Evolutionary conservation across 2,113 vertebrate species (phyloP), one percentile per base, ranked within the genome.

Genomic region (Macroglossus sobrinus): DNA sequence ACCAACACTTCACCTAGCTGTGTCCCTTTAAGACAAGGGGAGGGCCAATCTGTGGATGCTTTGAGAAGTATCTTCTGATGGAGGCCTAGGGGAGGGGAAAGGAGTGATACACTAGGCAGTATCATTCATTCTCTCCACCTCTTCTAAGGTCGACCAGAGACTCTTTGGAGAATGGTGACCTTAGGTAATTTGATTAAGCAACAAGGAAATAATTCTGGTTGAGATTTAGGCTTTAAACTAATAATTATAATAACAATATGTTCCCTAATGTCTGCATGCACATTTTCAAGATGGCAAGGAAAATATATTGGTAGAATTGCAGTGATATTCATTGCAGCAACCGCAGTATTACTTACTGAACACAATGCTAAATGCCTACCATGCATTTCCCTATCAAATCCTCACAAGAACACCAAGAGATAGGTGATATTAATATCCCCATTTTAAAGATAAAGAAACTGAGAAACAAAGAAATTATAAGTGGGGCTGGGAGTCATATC

Each of bases 311-410:
- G n/a, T 68, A 19, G 11, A 22, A 64, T 21, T 1, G 4, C 13
- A 28, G 14, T 4, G 24, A 8, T 28, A 3, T 7, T 71, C 59
- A 16, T 15, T 40, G 14, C 35, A 24, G 2, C 15, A 22, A 33
- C 40, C 45, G 2, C 26, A 5, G 24, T 0, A 12, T 30, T 38
- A 6, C 33, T 22, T 35, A 21, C 21, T 33, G 28, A 63, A 18
- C 1, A 10, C 75, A 3, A 0, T 26, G 50, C 78, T 38, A 43
- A 72, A n/a, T 13, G 11, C n/a, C 16, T 0, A 2, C 40, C 38
- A 1, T 21, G 43, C 5, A 0, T 35, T 63, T 64, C 72, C 63
- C 40, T 24, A 5, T 35, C 12, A 15, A 1, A 35, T 45, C 55
- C 50, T 24, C 68, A 47, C 24, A n/a, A 7, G 26, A 35, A 33